phyloP scores from a whole-genome alignment of 2,113 vertebrate species.

The Pseudorectes ferrugineus region DNA sequence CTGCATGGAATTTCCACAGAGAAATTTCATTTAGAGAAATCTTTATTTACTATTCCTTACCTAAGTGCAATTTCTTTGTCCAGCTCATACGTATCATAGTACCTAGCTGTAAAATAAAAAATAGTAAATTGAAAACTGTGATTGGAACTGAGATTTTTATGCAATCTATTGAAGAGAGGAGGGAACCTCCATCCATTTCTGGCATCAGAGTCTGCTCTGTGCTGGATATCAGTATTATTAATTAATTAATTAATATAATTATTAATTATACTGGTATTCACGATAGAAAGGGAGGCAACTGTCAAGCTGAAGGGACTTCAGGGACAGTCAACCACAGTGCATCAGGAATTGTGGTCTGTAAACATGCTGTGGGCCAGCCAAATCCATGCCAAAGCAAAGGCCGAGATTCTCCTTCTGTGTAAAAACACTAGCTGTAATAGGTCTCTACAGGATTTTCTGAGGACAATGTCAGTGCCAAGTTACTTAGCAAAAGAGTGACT shows the following conservation, averaged over 20 bases:
- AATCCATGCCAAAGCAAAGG: not conserved
- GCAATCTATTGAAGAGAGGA: not conserved
- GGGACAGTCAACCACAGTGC: not conserved
- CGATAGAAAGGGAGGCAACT: not conserved
- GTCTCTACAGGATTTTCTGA: not conserved
- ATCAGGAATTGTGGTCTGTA: not conserved
- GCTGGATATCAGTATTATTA: not conserved
- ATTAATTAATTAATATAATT: too few species aligned
- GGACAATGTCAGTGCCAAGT: not conserved
- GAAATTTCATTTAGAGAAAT: not conserved
- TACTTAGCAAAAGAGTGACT: not conserved
- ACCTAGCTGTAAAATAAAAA: not conserved
- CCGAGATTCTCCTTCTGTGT: rapidly evolving
- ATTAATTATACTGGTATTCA: rapidly evolving
- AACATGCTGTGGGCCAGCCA: not conserved
- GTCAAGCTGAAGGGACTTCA: not conserved
- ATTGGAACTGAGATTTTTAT: not conserved
- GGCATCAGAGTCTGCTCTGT: not conserved
- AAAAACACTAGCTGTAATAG: not conserved
- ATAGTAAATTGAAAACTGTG: not conserved
- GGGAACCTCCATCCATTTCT: not conserved
- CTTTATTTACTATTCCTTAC: not conserved
- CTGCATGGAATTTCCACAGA: not conserved
- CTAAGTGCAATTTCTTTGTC: not conserved
- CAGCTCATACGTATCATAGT: not conserved